Conservation (phyloP, 2,113 vertebrate species). For the Ovibos moschatus region DNA sequence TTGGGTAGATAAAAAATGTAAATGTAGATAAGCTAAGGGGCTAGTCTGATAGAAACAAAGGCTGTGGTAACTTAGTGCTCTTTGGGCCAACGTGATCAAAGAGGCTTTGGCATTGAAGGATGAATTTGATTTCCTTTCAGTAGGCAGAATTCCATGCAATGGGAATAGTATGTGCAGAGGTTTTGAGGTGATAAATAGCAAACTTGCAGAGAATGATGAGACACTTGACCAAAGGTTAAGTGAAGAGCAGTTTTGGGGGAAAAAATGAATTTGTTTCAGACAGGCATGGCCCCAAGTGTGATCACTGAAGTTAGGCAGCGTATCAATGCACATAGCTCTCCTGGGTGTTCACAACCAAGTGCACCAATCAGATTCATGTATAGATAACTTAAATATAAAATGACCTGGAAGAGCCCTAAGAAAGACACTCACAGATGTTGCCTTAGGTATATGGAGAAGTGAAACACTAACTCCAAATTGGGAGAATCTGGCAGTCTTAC, state of each 20-base stretch:
- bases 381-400: not conserved
- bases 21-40: not conserved
- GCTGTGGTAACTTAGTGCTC: not conserved
- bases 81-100: not conserved
- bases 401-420: not conserved
- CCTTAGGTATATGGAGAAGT: not conserved
- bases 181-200: not conserved
- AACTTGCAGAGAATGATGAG: not conserved
- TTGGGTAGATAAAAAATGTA: not conserved
- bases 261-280: conserved; percentile 12
- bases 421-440: not conserved
- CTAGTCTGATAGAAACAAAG: not conserved
- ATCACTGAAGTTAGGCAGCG: not conserved
- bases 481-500: not conserved
- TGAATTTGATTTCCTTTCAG: not conserved
- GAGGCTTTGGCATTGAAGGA: not conserved
- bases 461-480: not conserved
- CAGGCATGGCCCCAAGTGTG: not conserved
- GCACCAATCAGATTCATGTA: not conserved
- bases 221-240: not conserved
- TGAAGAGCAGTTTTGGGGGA: not conserved
- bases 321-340: not conserved
- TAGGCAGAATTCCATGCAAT: not conserved
- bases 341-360: not conserved
- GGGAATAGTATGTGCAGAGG: not conserved